phyloP scores from a whole-genome alignment of 2,113 vertebrate genomes.

The Burhinus bistriatus region DNA sequence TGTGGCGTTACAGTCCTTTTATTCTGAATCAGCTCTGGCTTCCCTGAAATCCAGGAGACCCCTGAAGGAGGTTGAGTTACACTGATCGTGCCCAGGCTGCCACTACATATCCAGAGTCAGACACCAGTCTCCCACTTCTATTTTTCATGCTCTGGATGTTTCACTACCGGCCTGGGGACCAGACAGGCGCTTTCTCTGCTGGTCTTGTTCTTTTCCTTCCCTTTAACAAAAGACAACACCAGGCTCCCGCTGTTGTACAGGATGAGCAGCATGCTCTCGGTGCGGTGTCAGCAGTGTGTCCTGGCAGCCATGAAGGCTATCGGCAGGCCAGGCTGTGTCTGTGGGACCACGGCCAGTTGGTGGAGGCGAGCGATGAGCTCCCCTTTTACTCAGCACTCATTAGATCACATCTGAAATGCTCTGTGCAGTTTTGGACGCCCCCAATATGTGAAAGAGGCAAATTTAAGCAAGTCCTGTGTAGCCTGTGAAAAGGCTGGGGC shows the following conservation, averaged over 20 bases:
- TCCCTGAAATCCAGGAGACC: not conserved
- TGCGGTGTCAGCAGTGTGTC: not conserved
- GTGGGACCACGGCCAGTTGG: accelerated
- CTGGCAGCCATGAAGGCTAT: not conserved
- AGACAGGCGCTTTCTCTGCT: not conserved
- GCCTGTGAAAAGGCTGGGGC: not conserved
- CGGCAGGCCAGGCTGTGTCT: accelerated
- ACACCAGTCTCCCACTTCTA: not conserved
- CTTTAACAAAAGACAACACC: not conserved
- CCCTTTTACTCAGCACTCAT: not conserved
- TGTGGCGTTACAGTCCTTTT: not conserved
- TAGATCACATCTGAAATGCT: not conserved
- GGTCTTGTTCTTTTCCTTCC: not conserved
- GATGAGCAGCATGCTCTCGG: accelerated
- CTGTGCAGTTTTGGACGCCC: accelerated
- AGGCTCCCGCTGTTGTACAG: not conserved
- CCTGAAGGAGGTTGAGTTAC: not conserved
- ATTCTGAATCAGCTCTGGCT: not conserved
- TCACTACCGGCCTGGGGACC: accelerated
- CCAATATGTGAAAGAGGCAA: too few species aligned
- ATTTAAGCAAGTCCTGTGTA: not conserved
- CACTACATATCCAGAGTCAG: not conserved
- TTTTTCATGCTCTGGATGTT: not conserved
- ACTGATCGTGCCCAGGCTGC: not conserved
- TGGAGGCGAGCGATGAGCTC: not conserved